A percentile compares a stretch with the other conserved stretches of the same genome.
phyloP scores from a whole-genome alignment of 2,113 vertebrate species.

The Misgurnus mizolepis region DNA sequence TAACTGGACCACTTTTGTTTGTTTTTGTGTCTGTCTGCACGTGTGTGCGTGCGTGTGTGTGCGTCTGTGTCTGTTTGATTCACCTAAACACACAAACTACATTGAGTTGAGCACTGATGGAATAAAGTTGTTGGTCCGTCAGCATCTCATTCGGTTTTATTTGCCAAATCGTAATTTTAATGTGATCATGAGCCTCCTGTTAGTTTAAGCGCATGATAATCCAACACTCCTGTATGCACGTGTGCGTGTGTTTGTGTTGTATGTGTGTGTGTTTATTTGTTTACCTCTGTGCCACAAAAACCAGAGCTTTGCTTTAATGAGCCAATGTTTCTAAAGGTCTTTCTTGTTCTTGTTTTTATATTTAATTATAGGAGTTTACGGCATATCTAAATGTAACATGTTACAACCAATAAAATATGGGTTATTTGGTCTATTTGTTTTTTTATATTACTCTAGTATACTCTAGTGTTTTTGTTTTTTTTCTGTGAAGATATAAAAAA shows the following conservation, averaged over 20 bases:
- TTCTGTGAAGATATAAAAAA: too few relatives aligned
- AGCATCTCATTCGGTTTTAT: neutral
- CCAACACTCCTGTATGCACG: neutral
- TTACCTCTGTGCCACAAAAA: conserved; percentile 54
- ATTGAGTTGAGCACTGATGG: too few relatives aligned
- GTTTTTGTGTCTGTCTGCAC: too few relatives aligned
- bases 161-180: neutral
- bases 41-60: too few relatives aligned
- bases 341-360: conserved; percentile 62
- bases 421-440: conserved; percentile 39
- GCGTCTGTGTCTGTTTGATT: neutral
- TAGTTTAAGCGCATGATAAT: neutral
- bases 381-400: conserved; percentile 68
- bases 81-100: neutral
- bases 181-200: neutral
- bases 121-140: too few relatives aligned
- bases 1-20: neutral
- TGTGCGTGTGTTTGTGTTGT: neutral
- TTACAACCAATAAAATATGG: conserved; percentile 70
- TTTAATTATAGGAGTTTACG: conserved; percentile 67
- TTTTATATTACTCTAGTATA: neutral
- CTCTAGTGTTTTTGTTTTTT: too few relatives aligned
- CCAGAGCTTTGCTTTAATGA: conserved; percentile 70
- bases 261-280: neutral
- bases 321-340: conserved; percentile 65